These are phyloP conservation scores for Pachyseris speciosa DNA, from an alignment of 64 coral and sea anemone species.

Conservation along the genomic window DNA sequence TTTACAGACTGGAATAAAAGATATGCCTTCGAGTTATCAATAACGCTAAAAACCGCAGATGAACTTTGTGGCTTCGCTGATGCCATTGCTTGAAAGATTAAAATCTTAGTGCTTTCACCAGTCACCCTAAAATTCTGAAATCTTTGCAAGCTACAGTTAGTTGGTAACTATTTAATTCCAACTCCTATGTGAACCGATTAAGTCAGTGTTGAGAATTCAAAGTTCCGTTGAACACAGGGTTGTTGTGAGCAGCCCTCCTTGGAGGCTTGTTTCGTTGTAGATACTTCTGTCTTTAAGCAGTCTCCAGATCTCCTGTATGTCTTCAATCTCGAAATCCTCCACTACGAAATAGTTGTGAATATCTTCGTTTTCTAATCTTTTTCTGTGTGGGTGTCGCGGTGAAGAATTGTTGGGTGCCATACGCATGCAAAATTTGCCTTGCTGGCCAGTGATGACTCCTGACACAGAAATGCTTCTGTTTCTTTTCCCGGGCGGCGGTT, in stretches of 20 bases:
- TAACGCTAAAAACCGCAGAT: too few relatives aligned
- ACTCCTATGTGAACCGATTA: too few relatives aligned
- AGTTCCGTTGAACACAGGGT: slow-evolving; percentile 74
- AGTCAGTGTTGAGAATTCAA: background rate
- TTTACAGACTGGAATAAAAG: too few relatives aligned
- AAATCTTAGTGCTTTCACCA: too few relatives aligned
- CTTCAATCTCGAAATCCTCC: background rate
- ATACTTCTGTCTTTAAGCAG: background rate
- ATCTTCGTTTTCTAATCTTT: background rate
- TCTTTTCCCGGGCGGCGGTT: background rate
- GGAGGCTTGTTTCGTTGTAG: slow-evolving; percentile 34
- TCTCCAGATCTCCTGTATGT: background rate
- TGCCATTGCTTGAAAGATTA: too few relatives aligned
- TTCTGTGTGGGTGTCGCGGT: background rate
- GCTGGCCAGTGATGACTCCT: background rate
- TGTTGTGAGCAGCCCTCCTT: slow-evolving; percentile 60
- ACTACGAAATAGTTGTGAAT: background rate
- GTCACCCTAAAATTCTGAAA: too few relatives aligned
- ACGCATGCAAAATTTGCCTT: background rate
- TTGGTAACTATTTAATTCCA: too few relatives aligned
- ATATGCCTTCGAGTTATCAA: too few relatives aligned
- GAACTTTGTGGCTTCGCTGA: too few relatives aligned
- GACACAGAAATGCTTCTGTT: background rate
- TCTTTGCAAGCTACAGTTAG: too few relatives aligned
- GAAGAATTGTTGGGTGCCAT: background rate